Percentiles rank a stretch among this genome's conserved stretches.
These are phyloP conservation scores for Setophaga coronata DNA, from an alignment of 2,113 vertebrate species.

Conservation along the genomic window DNA sequence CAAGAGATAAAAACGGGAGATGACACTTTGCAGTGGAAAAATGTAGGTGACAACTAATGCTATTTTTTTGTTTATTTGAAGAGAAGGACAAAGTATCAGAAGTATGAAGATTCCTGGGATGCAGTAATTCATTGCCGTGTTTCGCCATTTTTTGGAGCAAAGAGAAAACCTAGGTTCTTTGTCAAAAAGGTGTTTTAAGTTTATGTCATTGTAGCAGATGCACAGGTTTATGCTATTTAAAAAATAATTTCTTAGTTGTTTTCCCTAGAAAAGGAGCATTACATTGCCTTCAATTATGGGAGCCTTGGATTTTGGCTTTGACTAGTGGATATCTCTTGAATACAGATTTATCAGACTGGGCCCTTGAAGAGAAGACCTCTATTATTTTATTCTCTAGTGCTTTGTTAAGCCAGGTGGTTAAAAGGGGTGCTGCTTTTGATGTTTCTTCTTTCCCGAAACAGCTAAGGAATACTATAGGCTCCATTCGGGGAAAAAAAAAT, in stretches of 20 bases:
- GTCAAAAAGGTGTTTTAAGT: neutral
- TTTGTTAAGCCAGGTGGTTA: neutral
- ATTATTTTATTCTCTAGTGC: neutral
- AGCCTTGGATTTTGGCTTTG: neutral
- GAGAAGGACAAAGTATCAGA: neutral
- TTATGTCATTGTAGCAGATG: neutral
- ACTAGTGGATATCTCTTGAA: neutral
- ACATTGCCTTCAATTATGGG: fast-evolving
- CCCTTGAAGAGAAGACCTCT: neutral
- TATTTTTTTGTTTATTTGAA: neutral
- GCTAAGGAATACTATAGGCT: neutral
- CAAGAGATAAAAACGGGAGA: neutral
- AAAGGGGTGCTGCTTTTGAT: neutral
- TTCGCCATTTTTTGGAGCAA: neutral
- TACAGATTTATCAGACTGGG: neutral
- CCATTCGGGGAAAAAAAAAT: neutral
- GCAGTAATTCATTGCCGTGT: neutral
- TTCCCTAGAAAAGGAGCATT: neutral
- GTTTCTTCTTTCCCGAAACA: neutral
- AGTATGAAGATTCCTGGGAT: neutral
- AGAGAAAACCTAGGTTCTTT: neutral
- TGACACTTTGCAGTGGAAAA: neutral
- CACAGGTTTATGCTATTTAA: neutral
- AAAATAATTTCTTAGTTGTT: neutral
- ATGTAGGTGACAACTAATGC: neutral